Evolutionary conservation across 2,797 vertebrate genomes (phyloP), one percentile per base, ranked within the genome.

Genomic region (Tenualosa ilisha): DNA sequence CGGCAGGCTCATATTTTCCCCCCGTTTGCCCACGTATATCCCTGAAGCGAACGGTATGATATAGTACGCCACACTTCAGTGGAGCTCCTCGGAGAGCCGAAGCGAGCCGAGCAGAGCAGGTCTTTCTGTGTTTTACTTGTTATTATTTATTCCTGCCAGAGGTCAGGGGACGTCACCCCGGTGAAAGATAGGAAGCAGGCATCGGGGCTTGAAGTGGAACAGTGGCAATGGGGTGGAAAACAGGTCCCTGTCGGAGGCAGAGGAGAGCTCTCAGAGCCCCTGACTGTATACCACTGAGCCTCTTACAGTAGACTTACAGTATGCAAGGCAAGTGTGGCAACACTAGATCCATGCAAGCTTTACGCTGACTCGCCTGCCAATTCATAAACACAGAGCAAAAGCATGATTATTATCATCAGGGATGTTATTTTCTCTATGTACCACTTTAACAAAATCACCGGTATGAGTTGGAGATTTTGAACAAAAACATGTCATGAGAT

Each of bases 211-310:
- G 31, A 86, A 88, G 91, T 88, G 88, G 87, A 85, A 83, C 24
- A 88, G 82, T 84, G 87, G 84, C 91, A 91, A 93, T 90, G 86
- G 91, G 82, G 86, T 89, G 89, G 90, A 92, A 92, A 92, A 89
- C 63, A 56, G 31, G 81, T 79, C 72, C 72, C 72, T 46, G 37
- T 79, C 72, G 72, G 72, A 79, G 26, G n/a, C 40, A 20, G 5
- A 12, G 46, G 26, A 40, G 20, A 54, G 26, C 81, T n/a, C n/a
- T 24, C 37, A 40, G n/a, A n/a, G 72, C 72, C 72, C n/a, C 65
- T 11, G 50, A 51, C 50, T 51, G 50, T 51, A 12, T 12, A 51
- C 50, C 50, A 20, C 72, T 9, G 2, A 43, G 40, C 1, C 40
- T 79, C 72, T 79, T 79, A 79, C 40, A 79, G 72, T 79, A 46